These are phyloP conservation scores for Lepilemur septentrionalis DNA, from an alignment of 2,797 vertebrate genomes.

Conservation along the genomic window DNA sequence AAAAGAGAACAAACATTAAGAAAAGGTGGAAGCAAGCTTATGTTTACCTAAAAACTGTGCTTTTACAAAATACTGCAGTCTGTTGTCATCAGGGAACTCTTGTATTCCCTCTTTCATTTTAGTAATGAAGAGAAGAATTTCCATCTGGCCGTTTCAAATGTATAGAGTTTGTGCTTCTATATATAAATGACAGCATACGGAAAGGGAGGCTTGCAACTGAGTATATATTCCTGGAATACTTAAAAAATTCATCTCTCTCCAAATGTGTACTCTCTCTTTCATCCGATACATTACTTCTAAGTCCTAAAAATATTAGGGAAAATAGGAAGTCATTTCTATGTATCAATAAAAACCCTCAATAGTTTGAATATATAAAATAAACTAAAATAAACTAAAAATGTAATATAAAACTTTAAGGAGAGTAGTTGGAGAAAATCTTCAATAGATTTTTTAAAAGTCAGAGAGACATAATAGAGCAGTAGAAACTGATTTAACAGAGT, in stretches of 20 bases:
- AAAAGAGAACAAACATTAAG: background rate
- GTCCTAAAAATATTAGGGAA: background rate
- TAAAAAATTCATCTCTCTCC: background rate
- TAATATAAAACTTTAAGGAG: background rate
- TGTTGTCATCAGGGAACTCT: conserved; percentile 11
- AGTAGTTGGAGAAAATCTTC: background rate
- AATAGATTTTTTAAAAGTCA: background rate
- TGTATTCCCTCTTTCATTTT: conserved; percentile 1
- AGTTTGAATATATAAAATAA: background rate
- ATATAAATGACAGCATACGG: background rate
- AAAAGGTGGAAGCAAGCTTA: background rate
- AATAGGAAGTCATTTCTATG: background rate
- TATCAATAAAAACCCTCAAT: background rate
- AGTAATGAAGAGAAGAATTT: background rate
- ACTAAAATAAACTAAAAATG: background rate
- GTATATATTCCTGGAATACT: background rate
- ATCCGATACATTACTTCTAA: background rate
- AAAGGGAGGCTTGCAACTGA: background rate
- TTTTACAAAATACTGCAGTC: conserved; percentile 43
- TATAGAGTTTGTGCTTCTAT: conserved; percentile 4
- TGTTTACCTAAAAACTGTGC: conserved; percentile 6
- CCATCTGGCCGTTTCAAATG: background rate
- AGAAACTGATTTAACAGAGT: background rate
- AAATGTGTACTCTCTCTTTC: background rate
- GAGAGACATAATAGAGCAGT: background rate